phyloP scores from a whole-genome alignment of 2,888 invertebrate species.

The Octodonta nipae region DNA sequence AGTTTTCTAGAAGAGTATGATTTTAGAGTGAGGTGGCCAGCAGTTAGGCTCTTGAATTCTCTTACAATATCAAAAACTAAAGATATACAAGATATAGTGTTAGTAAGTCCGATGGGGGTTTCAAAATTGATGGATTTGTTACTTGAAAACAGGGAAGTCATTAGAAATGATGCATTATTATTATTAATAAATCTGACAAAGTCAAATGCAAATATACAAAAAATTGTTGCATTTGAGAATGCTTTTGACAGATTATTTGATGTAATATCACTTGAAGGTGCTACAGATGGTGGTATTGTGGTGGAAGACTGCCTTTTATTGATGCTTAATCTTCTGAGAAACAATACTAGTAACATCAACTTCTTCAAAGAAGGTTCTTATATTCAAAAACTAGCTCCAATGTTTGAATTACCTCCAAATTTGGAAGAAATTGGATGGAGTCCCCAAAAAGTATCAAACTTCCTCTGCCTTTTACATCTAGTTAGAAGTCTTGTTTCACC shows the following conservation, averaged over 20 bases:
- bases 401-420: slow-evolving; percentile 68
- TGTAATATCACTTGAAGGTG: slow-evolving; percentile 61
- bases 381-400: slow-evolving; percentile 77
- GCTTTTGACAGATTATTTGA: slow-evolving; percentile 92
- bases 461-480: slow-evolving; percentile 82
- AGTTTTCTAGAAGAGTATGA: slow-evolving; percentile 88
- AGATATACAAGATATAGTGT: slow-evolving; percentile 74
- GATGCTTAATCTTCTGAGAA: slow-evolving; percentile 82
- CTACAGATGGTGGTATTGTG: slow-evolving; percentile 89
- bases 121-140: slow-evolving; percentile 94
- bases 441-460: slow-evolving; percentile 86
- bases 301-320: slow-evolving; percentile 93
- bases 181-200: slow-evolving; percentile 84
- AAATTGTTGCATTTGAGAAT: slow-evolving; percentile 98
- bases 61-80: slow-evolving; percentile 73
- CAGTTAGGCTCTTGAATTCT: slow-evolving; percentile 78
- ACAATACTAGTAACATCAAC: slow-evolving; percentile 94
- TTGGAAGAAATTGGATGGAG: slow-evolving; percentile 70
- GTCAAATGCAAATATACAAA: slow-evolving; percentile 93
- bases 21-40: slow-evolving; percentile 81
- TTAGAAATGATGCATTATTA: slow-evolving; percentile 85
- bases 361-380: slow-evolving; percentile 97
- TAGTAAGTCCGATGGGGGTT: slow-evolving; percentile 90
- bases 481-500: slow-evolving; percentile 87
- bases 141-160: slow-evolving; percentile 85